Conservation (phyloP, 2,113 vertebrate species). For the Rousettus leschenaultii region DNA sequence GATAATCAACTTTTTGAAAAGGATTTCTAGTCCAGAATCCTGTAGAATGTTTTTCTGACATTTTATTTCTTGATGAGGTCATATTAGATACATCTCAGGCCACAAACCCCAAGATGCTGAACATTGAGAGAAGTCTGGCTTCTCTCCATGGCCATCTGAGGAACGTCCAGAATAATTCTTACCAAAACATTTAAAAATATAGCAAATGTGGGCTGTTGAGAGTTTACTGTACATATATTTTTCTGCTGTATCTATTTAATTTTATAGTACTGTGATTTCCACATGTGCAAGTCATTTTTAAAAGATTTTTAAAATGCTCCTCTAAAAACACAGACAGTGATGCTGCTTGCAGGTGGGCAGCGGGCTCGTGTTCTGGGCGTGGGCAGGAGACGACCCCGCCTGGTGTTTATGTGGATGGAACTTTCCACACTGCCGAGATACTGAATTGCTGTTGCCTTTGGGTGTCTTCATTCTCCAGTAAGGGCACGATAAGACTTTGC, state of each 20-base stretch:
- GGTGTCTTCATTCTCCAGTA: not conserved
- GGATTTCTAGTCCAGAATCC: not conserved
- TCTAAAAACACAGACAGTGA: not conserved
- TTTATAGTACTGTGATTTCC: not conserved
- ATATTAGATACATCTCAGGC: not conserved
- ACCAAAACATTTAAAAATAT: not conserved
- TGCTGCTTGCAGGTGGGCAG: rapidly evolving
- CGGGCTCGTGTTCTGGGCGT: rapidly evolving
- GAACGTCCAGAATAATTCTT: not conserved
- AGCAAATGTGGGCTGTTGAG: not conserved
- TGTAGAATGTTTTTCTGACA: not conserved
- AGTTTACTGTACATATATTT: rapidly evolving
- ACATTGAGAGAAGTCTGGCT: not conserved
- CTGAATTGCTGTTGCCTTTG: not conserved
- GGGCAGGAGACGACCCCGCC: rapidly evolving
- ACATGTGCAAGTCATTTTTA: not conserved
- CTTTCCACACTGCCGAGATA: rapidly evolving
- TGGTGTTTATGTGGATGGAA: not conserved
- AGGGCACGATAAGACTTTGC: not conserved
- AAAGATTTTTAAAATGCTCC: not conserved
- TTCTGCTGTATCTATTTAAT: rapidly evolving
- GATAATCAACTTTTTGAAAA: not conserved
- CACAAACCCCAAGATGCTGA: not conserved
- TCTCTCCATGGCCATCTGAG: not conserved
- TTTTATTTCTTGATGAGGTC: not conserved